Percentiles rank a stretch among this genome's conserved stretches.
phyloP scores from a whole-genome alignment of 1,140 invertebrate genomes.

The Ridgeia piscesae region DNA sequence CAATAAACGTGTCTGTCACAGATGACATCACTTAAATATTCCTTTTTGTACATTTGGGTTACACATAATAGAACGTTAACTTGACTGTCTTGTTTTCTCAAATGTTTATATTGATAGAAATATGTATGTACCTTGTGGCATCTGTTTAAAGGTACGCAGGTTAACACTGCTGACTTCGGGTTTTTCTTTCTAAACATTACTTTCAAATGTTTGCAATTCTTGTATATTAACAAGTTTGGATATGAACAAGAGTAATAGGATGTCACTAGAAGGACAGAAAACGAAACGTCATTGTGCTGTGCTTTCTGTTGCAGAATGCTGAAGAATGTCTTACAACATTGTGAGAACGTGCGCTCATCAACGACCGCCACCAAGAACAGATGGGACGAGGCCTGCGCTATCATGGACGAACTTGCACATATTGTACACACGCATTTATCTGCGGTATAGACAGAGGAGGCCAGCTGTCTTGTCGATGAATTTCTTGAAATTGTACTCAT shows the following conservation, averaged over 20 bases:
- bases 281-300: background rate
- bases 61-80: too few species aligned
- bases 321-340: background rate
- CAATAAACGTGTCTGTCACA: background rate
- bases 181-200: background rate
- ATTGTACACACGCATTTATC: background rate
- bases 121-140: too few species aligned
- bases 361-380: background rate
- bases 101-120: too few species aligned
- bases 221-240: background rate
- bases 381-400: constrained; percentile 8
- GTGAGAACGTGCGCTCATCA: background rate
- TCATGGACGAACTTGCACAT: background rate
- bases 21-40: background rate
- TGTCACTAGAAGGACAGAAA: background rate
- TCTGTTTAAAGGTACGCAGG: too few species aligned
- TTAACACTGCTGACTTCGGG: background rate
- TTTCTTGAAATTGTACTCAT: background rate
- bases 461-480: background rate
- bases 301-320: constrained; percentile 1
- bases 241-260: background rate
- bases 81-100: too few species aligned
- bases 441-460: background rate
- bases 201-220: background rate
- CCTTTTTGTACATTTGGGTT: background rate